Percentiles rank a stretch among this genome's conserved stretches.
Evolutionary conservation across 2,113 vertebrate species (phyloP).

Genomic region (Chunga burmeisteri): DNA sequence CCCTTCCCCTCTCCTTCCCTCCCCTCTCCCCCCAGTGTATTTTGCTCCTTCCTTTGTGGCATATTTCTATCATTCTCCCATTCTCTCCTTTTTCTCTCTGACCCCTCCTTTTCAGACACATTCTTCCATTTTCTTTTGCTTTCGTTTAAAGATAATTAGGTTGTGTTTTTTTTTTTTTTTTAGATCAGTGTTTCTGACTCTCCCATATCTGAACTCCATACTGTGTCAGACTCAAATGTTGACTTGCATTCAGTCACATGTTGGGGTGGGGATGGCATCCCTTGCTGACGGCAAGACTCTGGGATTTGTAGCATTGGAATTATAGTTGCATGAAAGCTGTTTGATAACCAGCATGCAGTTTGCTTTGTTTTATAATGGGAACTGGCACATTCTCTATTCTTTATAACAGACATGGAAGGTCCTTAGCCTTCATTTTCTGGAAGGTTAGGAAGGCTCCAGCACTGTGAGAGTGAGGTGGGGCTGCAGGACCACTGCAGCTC

Average conservation of each 20-base stretch:
- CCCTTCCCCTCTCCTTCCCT: not conserved
- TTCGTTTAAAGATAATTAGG: not conserved
- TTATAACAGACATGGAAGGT: not conserved
- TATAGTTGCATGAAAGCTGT: not conserved
- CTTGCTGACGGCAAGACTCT: not conserved
- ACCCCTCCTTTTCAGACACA: not conserved
- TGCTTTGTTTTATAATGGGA: not conserved
- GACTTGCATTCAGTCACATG: fast-evolving
- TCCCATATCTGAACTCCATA: not conserved
- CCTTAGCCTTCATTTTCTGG: not conserved
- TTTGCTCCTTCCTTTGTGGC: not conserved
- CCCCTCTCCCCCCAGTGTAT: not conserved
- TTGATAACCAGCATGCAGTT: not conserved
- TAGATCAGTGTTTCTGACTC: not conserved
- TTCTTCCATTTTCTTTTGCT: not conserved
- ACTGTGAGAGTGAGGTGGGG: not conserved
- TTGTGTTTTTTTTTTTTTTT: not conserved
- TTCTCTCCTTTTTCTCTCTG: not conserved
- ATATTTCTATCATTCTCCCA: not conserved
- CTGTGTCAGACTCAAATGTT: not conserved
- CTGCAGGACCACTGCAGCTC: not conserved
- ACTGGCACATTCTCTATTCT: not conserved
- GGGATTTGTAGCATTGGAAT: not conserved
- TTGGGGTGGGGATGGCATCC: too few species aligned
- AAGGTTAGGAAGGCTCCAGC: not conserved